Base-by-base conservation (phyloP, 2,113 vertebrate genomes). In the Rhabdornis inornatus region DNA sequence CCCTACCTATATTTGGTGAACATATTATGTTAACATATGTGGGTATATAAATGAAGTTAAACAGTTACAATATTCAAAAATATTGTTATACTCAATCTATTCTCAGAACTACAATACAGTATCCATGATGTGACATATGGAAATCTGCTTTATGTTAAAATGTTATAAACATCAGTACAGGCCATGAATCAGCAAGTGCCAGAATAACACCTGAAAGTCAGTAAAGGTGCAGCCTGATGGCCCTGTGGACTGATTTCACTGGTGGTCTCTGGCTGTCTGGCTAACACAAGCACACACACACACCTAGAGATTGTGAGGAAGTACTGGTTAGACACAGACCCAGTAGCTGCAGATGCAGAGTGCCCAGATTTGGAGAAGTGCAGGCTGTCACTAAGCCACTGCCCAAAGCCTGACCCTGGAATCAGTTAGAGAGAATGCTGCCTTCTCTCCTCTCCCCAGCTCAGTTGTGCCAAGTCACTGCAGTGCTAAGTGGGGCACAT, bases 401-500 rank as follows among this genome's bases (percentile, higher is more conserved):
- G 11, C 16, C 60, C 39, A 72, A 49, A 81, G 33, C 20, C 40
- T 64, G 69, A 45, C 28, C 24, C 31, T 40, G 28, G 14, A 8
- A 33, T 12, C 1, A 2, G 20, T 11, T 16, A n/a, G 18, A 56
- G 23, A 15, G 13, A 53, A 9, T 0, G 0, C 13, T 53, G 65
- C 33, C 22, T 72, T 61, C 31, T 40, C 17, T 24, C 3, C 13
- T 11, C 1, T 2, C 6, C 18, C 28, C 11, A 11, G 47, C 24
- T 61, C 42, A 35, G 24, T 2, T 69, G 37, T 40, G 52, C 60
- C 60, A 87, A 33, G 23, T 21, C 39, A 47, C 55, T 37, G 25
- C 44, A 42, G 18, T 6, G 30, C 7, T 64, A 45, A 52, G 1
- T 47, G 31, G 11, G 13, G 25, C 27, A 64, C 0, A 0, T 21